Evolutionary conservation across 2,113 vertebrate genomes (phyloP), one percentile per base, ranked within the genome.

Genomic region (Limnothrissa miodon): DNA sequence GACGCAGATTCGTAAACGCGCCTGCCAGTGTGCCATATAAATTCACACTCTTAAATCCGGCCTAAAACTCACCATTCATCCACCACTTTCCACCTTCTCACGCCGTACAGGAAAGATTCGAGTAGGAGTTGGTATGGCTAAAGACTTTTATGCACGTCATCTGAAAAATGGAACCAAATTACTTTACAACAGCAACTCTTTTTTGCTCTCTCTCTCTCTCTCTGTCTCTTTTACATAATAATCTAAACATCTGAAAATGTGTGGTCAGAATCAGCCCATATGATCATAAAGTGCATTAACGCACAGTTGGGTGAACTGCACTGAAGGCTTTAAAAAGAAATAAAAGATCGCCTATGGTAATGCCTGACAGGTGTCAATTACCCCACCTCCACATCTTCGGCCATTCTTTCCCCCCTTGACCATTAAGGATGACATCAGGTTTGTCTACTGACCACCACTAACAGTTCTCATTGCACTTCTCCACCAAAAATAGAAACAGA

Each of bases 21-120:
- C 51, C 53, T 48, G n/a, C 2, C 46, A 74, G 17, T 1, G 39
- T 13, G 5, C 23, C 56, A 11, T 45, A 56, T 78, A 70, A 84
- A 80, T 70, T 29, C 42, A 78, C 39, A 39, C 66, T 74, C 66
- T 74, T 33, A 74, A n/a, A 74, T 74, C 66, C 29, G 36, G 29
- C 66, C 66, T 74, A 74, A n/a, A 74, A 74, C 66, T 36, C 36
- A 33, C 29, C 29, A 74, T 33, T 74, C 33, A 74, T 74, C 66
- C 10, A 74, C 66, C 66, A 36, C 33, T 74, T 74, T 11, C 66
- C 66, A 74, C 66, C 66, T 74, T 74, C 29, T 36, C 59, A 62
- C 29, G 59, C 59, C 59, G 10, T 62, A 62, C 10, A 62, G n/a
- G 8, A 62, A 62, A 62, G 2, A 7, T 29, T 11, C 29, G n/a